A percentile compares a stretch with the other conserved stretches of the same genome.
phyloP scores from a whole-genome alignment of 2,113 vertebrate genomes.

The Myanophis thanlyinensis region DNA sequence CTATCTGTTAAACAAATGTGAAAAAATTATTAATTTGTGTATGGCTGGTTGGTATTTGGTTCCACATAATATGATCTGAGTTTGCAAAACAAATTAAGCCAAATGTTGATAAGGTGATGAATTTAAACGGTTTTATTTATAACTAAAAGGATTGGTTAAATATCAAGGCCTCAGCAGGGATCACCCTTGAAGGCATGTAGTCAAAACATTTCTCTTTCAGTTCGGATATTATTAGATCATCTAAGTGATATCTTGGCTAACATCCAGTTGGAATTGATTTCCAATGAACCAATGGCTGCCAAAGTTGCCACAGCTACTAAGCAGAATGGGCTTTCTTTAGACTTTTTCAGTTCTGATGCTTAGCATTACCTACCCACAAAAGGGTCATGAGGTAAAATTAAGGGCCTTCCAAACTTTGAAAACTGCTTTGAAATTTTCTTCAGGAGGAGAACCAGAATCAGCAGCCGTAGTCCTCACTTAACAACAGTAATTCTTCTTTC shows the following conservation, averaged over 20 bases:
- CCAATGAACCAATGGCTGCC: neutral
- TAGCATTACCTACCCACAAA: neutral
- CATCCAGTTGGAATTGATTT: neutral
- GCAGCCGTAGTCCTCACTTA: neutral
- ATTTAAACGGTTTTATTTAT: neutral
- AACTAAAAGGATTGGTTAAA: neutral
- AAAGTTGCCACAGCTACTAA: neutral
- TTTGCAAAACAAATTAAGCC: neutral
- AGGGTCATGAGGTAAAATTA: neutral
- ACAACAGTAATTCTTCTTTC: neutral
- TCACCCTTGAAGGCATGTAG: neutral
- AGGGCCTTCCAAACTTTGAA: neutral
- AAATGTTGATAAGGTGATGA: neutral
- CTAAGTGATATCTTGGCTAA: neutral
- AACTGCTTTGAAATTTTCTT: neutral
- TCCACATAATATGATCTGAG: neutral
- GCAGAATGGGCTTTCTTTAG: neutral
- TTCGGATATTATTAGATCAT: neutral
- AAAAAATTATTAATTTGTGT: neutral
- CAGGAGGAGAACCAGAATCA: neutral
- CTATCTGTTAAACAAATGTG: neutral
- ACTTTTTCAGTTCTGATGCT: neutral
- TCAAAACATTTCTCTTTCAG: neutral
- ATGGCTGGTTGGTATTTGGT: neutral
- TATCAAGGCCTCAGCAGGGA: neutral